phyloP scores from a whole-genome alignment of 2,113 vertebrate genomes.

The Colius striatus region DNA sequence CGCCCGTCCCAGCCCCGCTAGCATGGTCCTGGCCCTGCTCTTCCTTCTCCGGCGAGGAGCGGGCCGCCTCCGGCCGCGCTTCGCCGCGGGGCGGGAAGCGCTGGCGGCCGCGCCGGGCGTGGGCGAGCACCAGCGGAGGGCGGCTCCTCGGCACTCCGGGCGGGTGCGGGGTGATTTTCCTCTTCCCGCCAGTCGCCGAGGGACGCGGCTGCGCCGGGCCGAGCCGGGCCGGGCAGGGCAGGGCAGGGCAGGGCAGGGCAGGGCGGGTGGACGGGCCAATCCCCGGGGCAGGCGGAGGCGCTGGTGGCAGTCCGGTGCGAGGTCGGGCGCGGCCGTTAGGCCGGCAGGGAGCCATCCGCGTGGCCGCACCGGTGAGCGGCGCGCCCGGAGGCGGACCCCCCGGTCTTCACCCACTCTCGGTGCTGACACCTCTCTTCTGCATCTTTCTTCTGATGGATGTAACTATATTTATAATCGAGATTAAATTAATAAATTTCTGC shows the following conservation, averaged over 20 bases:
- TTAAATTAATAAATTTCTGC: not conserved
- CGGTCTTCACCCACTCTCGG: fast-evolving
- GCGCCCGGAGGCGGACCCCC: not conserved
- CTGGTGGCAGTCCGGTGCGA: not conserved
- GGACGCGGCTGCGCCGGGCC: too few relatives aligned
- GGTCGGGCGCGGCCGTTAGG: not conserved
- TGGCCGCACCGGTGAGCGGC: not conserved
- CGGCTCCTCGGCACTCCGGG: not conserved
- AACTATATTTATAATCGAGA: not conserved
- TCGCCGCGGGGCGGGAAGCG: not conserved
- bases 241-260: not conserved
- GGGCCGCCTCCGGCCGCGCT: not conserved
- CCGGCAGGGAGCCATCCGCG: not conserved
- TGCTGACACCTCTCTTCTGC: not conserved
- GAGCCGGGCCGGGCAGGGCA: not conserved
- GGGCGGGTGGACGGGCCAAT: not conserved
- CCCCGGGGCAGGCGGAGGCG: not conserved
- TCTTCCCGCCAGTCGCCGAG: not conserved
- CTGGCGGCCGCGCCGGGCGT: not conserved
- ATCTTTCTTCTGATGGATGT: fast-evolving
- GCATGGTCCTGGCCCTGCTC: not conserved
- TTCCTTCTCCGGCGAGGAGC: not conserved
- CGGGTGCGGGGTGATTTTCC: not conserved
- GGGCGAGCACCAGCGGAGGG: not conserved
- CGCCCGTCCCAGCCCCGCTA: not conserved